A percentile compares a stretch with the other conserved stretches of the same genome.
Evolutionary conservation across 92 coral and sea anemone species (phyloP).

Genomic region (Chrysogorgia sp.): DNA sequence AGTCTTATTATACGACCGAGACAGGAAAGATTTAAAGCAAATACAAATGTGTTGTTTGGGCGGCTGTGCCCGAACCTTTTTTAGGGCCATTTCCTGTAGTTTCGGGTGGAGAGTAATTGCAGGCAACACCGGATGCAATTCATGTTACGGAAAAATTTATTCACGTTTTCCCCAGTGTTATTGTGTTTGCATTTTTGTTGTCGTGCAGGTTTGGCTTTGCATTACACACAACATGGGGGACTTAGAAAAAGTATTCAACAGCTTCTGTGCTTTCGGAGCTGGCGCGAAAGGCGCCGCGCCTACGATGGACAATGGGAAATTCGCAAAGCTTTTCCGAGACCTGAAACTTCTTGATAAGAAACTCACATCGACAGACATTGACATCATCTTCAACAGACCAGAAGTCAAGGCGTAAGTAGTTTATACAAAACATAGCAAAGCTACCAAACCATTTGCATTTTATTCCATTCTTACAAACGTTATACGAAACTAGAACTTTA

Average conservation of each 20-base stretch:
- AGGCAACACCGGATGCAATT: no score
- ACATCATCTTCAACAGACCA: conserved; percentile 87
- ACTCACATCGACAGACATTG: conserved; percentile 84
- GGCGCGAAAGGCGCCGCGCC: conserved; percentile 71
- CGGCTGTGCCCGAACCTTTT: no score
- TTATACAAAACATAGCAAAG: background rate
- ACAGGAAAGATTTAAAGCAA: no score
- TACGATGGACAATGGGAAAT: conserved; percentile 89
- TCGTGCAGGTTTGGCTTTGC: background rate
- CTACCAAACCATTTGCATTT: background rate
- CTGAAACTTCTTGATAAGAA: conserved; percentile 79
- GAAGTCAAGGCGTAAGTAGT: conserved; percentile 82
- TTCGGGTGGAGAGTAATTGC: no score
- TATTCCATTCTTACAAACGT: background rate
- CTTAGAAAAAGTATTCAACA: conserved; percentile 60
- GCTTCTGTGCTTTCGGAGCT: conserved; percentile 94
- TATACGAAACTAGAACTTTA: background rate
- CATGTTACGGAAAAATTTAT: background rate
- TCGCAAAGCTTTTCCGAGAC: conserved; percentile 83
- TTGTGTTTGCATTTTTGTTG: background rate
- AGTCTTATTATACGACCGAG: no score
- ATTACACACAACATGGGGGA: conserved; percentile 12
- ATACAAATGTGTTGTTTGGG: no score
- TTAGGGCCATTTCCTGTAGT: no score
- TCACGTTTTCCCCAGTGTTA: background rate